A percentile compares a stretch with the other conserved stretches of the same genome.
These are phyloP conservation scores for Whitmania pigra DNA, from an alignment of 1,140 invertebrate species.

Conservation along the genomic window DNA sequence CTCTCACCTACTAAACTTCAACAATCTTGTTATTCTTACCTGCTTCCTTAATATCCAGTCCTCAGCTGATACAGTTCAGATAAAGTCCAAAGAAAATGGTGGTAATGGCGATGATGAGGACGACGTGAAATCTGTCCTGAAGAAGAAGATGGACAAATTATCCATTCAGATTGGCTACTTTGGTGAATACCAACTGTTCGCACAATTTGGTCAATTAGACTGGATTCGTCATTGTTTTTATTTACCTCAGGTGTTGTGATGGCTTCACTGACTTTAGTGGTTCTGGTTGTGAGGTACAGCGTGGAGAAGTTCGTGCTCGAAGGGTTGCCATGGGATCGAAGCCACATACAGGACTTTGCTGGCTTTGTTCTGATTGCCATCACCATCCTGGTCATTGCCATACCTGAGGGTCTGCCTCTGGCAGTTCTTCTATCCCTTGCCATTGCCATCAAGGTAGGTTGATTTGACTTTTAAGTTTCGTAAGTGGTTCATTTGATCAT, in stretches of 20 bases:
- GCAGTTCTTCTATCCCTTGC: conserved; percentile 90
- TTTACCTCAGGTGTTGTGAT: conserved; percentile 66
- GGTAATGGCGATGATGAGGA: conserved; percentile 2
- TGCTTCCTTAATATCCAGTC: no score
- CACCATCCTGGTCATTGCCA: conserved; percentile 90
- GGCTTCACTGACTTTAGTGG: conserved; percentile 82
- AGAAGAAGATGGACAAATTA: conserved; percentile 93
- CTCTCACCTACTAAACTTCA: no score
- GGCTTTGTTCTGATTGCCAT: conserved; percentile 95
- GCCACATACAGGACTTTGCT: conserved; percentile 28
- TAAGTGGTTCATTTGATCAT: background rate
- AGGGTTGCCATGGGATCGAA: conserved; percentile 56
- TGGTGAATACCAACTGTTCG: conserved; percentile 44
- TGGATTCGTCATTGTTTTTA: conserved; percentile 6
- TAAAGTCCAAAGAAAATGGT: no score
- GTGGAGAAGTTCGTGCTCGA: conserved; percentile 69
- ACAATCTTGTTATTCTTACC: no score
- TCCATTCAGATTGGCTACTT: conserved; percentile 99
- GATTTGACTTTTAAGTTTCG: background rate
- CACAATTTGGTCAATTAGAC: background rate
- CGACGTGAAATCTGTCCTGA: conserved; percentile 79
- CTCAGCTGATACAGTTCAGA: no score
- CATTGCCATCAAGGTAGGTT: conserved; percentile 61
- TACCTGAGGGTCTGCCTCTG: conserved; percentile 88
- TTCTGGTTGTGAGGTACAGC: conserved; percentile 83